Evolutionary conservation across 2,797 vertebrate genomes (phyloP).

Genomic region (Tiaroga cobitis): DNA sequence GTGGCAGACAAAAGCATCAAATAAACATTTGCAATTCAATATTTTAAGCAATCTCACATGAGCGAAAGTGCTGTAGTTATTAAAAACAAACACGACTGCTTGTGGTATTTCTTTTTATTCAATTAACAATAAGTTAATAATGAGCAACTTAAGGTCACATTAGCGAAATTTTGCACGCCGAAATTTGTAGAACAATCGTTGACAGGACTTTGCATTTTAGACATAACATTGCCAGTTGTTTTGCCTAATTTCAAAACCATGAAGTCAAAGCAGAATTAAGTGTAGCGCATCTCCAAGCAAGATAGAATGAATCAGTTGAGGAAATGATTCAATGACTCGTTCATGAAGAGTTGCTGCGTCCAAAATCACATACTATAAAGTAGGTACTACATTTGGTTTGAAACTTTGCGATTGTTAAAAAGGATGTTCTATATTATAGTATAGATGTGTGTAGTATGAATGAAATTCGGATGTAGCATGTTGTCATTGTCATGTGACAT

Average conservation of each 20-base stretch:
- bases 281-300: neutral
- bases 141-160: neutral
- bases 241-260: neutral
- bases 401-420: neutral
- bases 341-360: neutral
- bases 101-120: neutral
- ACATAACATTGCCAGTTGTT: neutral
- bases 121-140: neutral
- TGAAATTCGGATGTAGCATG: neutral
- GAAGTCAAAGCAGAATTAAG: neutral
- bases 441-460: neutral
- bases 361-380: neutral
- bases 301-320: neutral
- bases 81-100: neutral
- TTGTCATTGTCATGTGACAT: neutral
- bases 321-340: neutral
- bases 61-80: neutral
- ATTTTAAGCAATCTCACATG: neutral
- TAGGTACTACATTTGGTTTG: neutral
- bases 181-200: neutral
- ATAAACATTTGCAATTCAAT: neutral
- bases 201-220: neutral
- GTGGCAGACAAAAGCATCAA: neutral
- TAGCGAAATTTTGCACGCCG: fast-evolving
- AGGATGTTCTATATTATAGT: neutral